Evolutionary conservation across 2,888 invertebrate species (phyloP).

Genomic region (Ormyrus rosae): DNA sequence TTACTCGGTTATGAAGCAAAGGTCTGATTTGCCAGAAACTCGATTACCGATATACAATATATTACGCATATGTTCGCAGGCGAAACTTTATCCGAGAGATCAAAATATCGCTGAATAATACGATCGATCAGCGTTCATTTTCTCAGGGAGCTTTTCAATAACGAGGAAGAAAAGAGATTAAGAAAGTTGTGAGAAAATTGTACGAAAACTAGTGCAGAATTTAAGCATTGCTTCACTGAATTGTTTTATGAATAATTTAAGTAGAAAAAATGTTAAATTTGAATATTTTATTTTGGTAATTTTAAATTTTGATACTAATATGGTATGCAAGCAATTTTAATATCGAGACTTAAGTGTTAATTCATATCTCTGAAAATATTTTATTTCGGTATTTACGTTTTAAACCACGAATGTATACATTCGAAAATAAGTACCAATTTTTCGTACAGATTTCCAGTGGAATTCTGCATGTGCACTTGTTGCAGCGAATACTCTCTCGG

Average conservation of each 20-base stretch:
- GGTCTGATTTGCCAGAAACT: neutral
- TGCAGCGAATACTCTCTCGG: too few species aligned
- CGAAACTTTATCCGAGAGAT: slow-evolving; percentile 29
- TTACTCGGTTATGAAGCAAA: neutral
- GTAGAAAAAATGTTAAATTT: too few species aligned
- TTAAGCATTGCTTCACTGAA: slow-evolving; percentile 7
- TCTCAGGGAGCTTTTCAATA: slow-evolving; percentile 40
- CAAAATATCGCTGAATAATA: slow-evolving; percentile 24
- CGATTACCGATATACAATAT: neutral
- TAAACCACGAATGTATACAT: too few species aligned
- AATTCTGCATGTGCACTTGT: too few species aligned
- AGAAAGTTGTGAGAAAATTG: slow-evolving; percentile 6
- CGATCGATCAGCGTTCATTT: slow-evolving; percentile 28
- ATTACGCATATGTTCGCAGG: slow-evolving; percentile 5
- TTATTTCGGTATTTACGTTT: too few species aligned
- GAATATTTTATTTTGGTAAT: too few species aligned
- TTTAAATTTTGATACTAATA: too few species aligned
- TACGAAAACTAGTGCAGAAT: slow-evolving; percentile 3
- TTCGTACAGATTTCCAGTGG: too few species aligned
- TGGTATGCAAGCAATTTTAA: too few species aligned
- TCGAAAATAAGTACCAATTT: too few species aligned
- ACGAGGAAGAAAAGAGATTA: neutral
- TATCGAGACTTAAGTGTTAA: too few species aligned
- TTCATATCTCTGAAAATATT: too few species aligned
- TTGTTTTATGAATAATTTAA: neutral